A percentile compares a stretch with the other conserved stretches of the same genome.
phyloP scores from a whole-genome alignment of 2,113 vertebrate genomes.

The Falco punctatus region DNA sequence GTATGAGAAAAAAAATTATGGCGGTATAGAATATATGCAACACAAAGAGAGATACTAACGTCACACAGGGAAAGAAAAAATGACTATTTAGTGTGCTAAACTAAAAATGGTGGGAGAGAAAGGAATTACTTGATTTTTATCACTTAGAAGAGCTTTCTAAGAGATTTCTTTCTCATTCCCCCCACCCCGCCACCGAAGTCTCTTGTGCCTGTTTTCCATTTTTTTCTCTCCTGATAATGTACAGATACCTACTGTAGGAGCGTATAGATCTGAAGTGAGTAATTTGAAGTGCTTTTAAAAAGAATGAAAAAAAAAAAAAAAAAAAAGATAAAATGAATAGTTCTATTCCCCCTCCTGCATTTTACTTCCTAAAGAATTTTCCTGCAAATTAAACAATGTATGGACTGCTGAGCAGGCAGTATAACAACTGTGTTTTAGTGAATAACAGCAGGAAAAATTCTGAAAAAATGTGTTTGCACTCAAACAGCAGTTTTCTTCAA shows the following conservation, averaged over 20 bases:
- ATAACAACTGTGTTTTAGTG: neutral
- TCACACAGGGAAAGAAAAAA: neutral
- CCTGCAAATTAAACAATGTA: neutral
- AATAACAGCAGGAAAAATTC: neutral
- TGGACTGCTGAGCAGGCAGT: neutral
- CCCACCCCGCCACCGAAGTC: neutral
- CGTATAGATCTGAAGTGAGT: neutral
- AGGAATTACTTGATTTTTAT: neutral
- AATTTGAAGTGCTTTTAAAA: neutral
- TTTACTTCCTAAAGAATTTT: neutral
- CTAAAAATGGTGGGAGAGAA: neutral
- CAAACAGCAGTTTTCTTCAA: neutral
- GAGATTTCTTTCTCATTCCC: neutral
- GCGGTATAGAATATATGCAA: neutral
- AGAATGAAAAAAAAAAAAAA: neutral
- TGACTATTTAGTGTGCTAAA: neutral
- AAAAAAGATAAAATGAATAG: rapidly evolving
- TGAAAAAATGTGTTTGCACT: neutral
- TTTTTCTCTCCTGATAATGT: rapidly evolving
- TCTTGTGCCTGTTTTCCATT: neutral
- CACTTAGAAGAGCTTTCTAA: neutral
- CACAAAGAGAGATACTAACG: neutral
- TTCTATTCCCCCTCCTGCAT: neutral
- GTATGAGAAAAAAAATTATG: neutral
- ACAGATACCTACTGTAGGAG: neutral